These are phyloP conservation scores for Argentina silus DNA, from an alignment of 2,797 vertebrate genomes.

Conservation along the genomic window DNA sequence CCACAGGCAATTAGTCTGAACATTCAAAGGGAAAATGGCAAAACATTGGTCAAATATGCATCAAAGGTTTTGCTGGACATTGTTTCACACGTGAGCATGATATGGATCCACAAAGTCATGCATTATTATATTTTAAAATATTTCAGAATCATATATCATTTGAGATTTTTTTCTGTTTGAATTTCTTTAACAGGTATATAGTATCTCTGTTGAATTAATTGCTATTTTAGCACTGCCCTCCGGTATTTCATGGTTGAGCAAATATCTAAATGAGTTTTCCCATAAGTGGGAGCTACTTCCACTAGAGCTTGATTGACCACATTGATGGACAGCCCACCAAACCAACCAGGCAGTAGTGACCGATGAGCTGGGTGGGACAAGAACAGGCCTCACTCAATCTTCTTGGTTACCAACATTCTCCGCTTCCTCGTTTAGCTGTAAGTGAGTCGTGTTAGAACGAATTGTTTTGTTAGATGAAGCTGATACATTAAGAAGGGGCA, in stretches of 20 bases:
- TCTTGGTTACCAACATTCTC: constrained; percentile 32
- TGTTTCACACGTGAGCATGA: not conserved
- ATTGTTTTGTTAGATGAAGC: constrained; percentile 47
- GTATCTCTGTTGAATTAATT: constrained; percentile 73
- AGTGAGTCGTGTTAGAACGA: constrained; percentile 30
- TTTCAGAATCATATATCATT: not conserved
- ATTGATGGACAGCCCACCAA: constrained; percentile 44
- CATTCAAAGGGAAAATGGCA: constrained; percentile 50
- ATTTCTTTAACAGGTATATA: constrained; percentile 64
- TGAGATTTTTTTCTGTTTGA: constrained; percentile 44
- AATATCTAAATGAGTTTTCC: constrained; percentile 77
- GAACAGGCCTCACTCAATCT: constrained; percentile 11
- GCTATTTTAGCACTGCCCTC: constrained; percentile 77
- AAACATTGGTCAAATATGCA: constrained; percentile 35
- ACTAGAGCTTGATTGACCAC: constrained; percentile 67
- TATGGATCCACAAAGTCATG: not conserved
- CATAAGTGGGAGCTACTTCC: constrained; percentile 71
- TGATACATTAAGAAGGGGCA: constrained; percentile 45
- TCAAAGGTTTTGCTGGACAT: constrained; percentile 17
- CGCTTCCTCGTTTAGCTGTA: constrained; percentile 29
- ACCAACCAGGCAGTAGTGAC: constrained; percentile 53
- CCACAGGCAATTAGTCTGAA: constrained; percentile 55
- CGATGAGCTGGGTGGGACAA: constrained; percentile 46
- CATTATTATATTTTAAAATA: too few species aligned
- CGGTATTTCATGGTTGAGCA: constrained; percentile 76